phyloP scores from a whole-genome alignment of 2,888 invertebrate genomes.

The Himalopsyche anomala region DNA sequence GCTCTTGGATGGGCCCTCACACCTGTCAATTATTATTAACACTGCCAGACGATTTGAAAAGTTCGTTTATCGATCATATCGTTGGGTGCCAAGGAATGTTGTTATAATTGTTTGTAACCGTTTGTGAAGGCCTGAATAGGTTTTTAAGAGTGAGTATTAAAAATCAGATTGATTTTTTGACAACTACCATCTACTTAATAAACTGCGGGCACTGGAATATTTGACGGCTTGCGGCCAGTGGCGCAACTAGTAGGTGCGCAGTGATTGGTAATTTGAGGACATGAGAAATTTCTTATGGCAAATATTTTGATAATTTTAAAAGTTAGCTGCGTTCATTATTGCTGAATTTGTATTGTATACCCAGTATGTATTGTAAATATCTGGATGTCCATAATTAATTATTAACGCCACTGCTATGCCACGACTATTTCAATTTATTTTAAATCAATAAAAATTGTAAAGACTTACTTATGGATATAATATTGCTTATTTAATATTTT shows the following conservation, averaged over 20 bases:
- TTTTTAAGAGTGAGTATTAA: slow-evolving; percentile 30
- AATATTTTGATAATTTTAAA: too few relatives aligned
- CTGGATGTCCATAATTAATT: too few relatives aligned
- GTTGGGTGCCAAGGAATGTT: slow-evolving; percentile 58
- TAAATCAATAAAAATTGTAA: too few relatives aligned
- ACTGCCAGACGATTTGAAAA: slow-evolving; percentile 59
- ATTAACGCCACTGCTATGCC: too few relatives aligned
- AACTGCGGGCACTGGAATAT: neutral
- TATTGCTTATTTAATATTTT: too few relatives aligned
- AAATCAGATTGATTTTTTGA: slow-evolving; percentile 34
- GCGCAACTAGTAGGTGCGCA: neutral
- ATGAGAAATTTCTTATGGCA: too few relatives aligned
- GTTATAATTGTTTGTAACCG: slow-evolving; percentile 56
- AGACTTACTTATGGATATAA: too few relatives aligned
- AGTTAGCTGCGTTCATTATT: too few relatives aligned
- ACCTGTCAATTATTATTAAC: slow-evolving; percentile 63
- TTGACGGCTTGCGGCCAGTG: neutral
- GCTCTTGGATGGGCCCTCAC: slow-evolving; percentile 14
- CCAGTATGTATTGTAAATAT: too few relatives aligned
- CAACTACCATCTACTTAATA: slow-evolving; percentile 34
- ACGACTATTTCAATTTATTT: too few relatives aligned
- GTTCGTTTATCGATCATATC: slow-evolving; percentile 58
- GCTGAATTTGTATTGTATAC: too few relatives aligned
- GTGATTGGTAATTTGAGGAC: too few relatives aligned
- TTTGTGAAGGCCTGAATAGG: slow-evolving; percentile 41